Base-by-base conservation (phyloP, 2,113 vertebrate genomes). In the Ptilorrhoa leucosticta region DNA sequence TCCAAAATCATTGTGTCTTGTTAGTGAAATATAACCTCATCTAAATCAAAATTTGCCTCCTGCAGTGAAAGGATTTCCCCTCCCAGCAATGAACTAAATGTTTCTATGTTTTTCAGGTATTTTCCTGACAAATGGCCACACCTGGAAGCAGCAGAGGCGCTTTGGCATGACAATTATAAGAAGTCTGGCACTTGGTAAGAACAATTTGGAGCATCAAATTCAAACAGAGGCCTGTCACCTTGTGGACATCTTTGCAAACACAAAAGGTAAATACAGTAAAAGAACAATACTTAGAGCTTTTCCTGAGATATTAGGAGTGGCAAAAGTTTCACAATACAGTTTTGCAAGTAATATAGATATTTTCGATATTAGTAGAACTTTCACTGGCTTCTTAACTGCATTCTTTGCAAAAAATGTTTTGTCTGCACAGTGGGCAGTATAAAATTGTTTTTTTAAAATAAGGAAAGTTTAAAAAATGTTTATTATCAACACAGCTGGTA, bases 71-170 rank as follows among this genome's bases (percentile, higher is more conserved):
- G 30, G 7, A 40, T 65, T 87, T 60, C 37, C 39, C n/a, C 47
- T 51, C 11, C 45, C 56, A 73, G 47, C 70, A 69, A 50, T 9
- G 28, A 69, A 33, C 31, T 60, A 15, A 37, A 47, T 4, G 4
- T 44, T 54, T 60, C 13, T 64, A 11, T 75, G 42, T 33, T 79
- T 28, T 54, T 54, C 86, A 98, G 97, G 98, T 14, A 63, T 98
- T 80, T 97, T 98, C 82, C 90, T 98, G 87, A 98, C 98, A 15
- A 98, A 72, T 1, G 97, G 97, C 3, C 95, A 96, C 47, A 97
- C 88, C 8, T 97, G 98, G 97, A 90, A 89, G 71, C 96, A 97
- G 26, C 97, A 98, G 84, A 97, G 97, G 30, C 90, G 90, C 23
- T 98, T 98, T 83, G 96, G 94, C 15, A 94, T 98, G 92, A 95